These are phyloP conservation scores for Zenarchopterus dispar DNA, from an alignment of 2,797 vertebrate genomes.

Conservation along the genomic window DNA sequence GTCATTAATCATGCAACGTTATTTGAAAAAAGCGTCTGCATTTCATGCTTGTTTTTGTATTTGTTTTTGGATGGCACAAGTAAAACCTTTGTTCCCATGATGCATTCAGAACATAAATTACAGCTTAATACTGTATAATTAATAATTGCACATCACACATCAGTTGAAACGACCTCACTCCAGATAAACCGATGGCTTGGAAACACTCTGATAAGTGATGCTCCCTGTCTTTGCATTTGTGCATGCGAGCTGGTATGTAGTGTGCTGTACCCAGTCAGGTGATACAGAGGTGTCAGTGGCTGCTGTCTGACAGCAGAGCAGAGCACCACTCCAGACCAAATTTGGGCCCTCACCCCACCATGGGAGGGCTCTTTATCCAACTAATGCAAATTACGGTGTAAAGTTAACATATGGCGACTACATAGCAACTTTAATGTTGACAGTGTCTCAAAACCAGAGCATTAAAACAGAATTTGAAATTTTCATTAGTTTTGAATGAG, in stretches of 20 bases:
- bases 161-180: not conserved
- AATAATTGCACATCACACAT: not conserved
- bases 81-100: not conserved
- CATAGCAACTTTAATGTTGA: not conserved
- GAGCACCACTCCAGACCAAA: slow-evolving; percentile 89
- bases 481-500: not conserved
- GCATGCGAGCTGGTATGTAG: slow-evolving; percentile 72
- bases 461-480: not conserved
- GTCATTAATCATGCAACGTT: not conserved
- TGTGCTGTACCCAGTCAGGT: slow-evolving; percentile 80
- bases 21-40: not conserved
- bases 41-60: not conserved
- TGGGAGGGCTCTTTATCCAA: slow-evolving; percentile 63
- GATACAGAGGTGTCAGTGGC: slow-evolving; percentile 92
- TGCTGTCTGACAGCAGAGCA: slow-evolving; percentile 86
- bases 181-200: slow-evolving; percentile 13
- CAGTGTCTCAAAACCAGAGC: not conserved
- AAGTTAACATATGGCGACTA: not conserved
- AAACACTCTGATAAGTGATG: slow-evolving; percentile 29
- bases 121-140: not conserved
- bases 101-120: not conserved
- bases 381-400: slow-evolving; percentile 24
- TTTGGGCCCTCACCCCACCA: slow-evolving; percentile 89
- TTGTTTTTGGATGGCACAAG: not conserved
- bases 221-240: slow-evolving; percentile 1